These are phyloP conservation scores for Drosophila suboccidentalis DNA, from an alignment of 2,888 invertebrate species.

Conservation along the genomic window DNA sequence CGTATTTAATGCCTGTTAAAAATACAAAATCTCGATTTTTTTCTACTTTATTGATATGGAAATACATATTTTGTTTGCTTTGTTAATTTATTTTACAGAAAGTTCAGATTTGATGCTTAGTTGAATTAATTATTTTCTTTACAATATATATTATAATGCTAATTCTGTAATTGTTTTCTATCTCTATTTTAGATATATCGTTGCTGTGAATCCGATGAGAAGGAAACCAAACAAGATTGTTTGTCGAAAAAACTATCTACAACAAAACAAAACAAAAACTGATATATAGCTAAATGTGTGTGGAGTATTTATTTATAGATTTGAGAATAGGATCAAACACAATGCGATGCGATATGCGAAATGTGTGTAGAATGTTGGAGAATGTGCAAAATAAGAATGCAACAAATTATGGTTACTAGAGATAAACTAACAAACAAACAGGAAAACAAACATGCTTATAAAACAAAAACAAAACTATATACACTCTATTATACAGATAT, in stretches of 20 bases:
- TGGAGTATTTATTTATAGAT: conserved; percentile 82
- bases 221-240: conserved; percentile 73
- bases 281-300: conserved; percentile 81
- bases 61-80: too few relatives aligned
- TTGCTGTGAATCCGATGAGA: conserved; percentile 85
- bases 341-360: conserved; percentile 25
- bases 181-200: conserved; percentile 78
- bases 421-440: conserved; percentile 67
- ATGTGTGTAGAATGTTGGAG: conserved; percentile 14
- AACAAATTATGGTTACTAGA: conserved; percentile 83
- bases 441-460: conserved; percentile 75
- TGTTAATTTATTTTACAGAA: too few relatives aligned
- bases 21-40: too few relatives aligned
- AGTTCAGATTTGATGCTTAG: too few relatives aligned
- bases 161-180: neutral
- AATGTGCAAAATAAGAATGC: conserved; percentile 48
- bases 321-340: conserved; percentile 49
- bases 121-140: too few relatives aligned
- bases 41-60: too few relatives aligned
- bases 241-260: conserved; percentile 60
- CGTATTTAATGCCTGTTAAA: too few relatives aligned
- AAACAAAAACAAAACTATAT: conserved; percentile 58
- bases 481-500: conserved; percentile 60
- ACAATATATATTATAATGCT: neutral
- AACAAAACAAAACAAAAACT: conserved; percentile 42